Evolutionary conservation across 2,888 invertebrate species (phyloP).

Genomic region (Lacanobia oleracea): DNA sequence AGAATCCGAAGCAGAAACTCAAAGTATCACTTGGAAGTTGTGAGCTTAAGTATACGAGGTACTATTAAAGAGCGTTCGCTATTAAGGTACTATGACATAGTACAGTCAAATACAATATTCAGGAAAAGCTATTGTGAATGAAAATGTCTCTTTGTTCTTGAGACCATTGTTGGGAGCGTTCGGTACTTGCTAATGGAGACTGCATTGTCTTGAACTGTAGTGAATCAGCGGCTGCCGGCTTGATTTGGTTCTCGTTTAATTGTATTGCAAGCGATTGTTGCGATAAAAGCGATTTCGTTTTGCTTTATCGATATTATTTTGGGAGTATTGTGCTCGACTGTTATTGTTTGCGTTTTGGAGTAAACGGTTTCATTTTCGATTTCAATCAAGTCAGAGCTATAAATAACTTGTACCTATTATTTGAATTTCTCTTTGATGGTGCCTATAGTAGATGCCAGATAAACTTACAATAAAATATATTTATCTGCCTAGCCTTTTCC

Average conservation of each 20-base stretch:
- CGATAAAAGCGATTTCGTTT: conserved; percentile 45
- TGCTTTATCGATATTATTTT: conserved; percentile 39
- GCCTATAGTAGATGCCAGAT: no score
- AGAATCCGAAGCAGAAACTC: conserved; percentile 76
- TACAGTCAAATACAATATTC: conserved; percentile 88
- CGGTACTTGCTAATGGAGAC: conserved; percentile 86
- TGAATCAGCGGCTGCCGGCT: conserved; percentile 72
- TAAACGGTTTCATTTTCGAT: background rate
- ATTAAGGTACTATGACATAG: conserved; percentile 80
- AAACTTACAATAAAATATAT: no score
- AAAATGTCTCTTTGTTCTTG: conserved; percentile 87
- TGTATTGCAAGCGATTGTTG: conserved; percentile 60
- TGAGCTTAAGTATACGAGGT: conserved; percentile 65
- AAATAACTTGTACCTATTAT: background rate
- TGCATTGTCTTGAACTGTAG: conserved; percentile 83
- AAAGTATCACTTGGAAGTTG: conserved; percentile 69
- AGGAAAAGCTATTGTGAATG: conserved; percentile 86
- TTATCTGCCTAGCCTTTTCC: no score
- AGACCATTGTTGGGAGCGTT: conserved; percentile 81
- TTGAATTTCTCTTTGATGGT: no score
- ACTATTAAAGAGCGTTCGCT: conserved; percentile 71
- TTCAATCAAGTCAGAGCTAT: background rate
- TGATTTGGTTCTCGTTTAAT: conserved; percentile 62
- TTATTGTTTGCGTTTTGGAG: background rate
- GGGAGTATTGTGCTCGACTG: background rate